Evolutionary conservation across 2,888 invertebrate species (phyloP).

Genomic region (Pterobdella sp.): DNA sequence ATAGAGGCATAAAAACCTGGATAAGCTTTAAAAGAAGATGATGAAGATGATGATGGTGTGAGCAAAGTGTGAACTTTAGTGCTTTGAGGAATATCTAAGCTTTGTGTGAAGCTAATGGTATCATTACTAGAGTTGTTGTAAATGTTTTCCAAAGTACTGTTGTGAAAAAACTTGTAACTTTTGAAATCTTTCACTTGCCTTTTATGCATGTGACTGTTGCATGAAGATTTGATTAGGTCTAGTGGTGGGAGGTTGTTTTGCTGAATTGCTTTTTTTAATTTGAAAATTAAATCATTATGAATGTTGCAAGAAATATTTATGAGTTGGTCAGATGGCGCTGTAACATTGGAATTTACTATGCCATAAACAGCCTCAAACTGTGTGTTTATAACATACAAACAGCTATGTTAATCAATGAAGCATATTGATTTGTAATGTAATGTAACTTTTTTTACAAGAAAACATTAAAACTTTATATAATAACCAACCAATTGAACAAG

Average conservation of each 20-base stretch:
- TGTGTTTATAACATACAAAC: background rate
- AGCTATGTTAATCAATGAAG: background rate
- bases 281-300: background rate
- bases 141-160: background rate
- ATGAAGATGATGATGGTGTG: slow-evolving; percentile 1
- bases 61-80: background rate
- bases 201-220: background rate
- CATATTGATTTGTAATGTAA: background rate
- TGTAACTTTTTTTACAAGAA: background rate
- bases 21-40: background rate
- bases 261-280: background rate
- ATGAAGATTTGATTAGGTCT: background rate
- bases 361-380: background rate
- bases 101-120: background rate
- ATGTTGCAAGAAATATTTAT: background rate
- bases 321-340: background rate
- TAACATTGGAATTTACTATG: background rate
- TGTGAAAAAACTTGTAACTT: background rate
- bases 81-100: background rate
- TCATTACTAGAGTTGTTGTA: background rate
- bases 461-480: background rate
- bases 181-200: background rate
- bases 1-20: background rate
- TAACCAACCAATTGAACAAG: background rate
- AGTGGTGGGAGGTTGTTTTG: background rate